Evolutionary conservation across 2,797 vertebrate species (phyloP).

Genomic region (Epinephelus malabaricus): DNA sequence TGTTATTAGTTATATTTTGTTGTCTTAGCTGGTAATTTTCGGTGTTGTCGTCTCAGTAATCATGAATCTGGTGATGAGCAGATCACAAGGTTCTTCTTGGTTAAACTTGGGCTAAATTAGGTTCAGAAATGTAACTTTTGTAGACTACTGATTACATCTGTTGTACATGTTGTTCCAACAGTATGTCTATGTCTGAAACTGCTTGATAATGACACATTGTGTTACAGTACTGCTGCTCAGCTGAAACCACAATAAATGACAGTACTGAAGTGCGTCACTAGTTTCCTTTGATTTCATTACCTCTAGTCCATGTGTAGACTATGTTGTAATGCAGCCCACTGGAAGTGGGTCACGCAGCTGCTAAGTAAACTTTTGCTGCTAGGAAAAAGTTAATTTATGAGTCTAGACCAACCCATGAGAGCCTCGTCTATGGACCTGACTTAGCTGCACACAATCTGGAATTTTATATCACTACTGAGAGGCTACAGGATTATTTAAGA

Average conservation of each 20-base stretch:
- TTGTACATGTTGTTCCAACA: background rate
- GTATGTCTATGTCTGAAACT: background rate
- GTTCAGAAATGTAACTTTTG: background rate
- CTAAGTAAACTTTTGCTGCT: too few relatives aligned
- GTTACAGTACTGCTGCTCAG: background rate
- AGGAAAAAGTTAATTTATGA: too few relatives aligned
- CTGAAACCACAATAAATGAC: background rate
- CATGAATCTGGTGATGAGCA: background rate
- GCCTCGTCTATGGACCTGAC: too few relatives aligned
- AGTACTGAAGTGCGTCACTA: background rate
- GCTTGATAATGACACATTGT: background rate
- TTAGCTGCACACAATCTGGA: too few relatives aligned
- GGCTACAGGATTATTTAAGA: too few relatives aligned
- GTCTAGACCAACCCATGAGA: too few relatives aligned
- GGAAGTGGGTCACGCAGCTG: too few relatives aligned
- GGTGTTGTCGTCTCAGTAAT: background rate
- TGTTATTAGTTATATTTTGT: background rate
- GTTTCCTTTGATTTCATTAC: background rate
- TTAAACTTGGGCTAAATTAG: background rate
- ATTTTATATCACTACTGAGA: accelerated
- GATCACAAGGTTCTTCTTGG: too few relatives aligned
- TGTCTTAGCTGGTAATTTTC: background rate
- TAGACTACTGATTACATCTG: background rate
- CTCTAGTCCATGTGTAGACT: background rate
- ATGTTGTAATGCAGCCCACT: too few relatives aligned